Conservation (phyloP, 1,140 invertebrate genomes). For the Leptopilina boulardi region DNA sequence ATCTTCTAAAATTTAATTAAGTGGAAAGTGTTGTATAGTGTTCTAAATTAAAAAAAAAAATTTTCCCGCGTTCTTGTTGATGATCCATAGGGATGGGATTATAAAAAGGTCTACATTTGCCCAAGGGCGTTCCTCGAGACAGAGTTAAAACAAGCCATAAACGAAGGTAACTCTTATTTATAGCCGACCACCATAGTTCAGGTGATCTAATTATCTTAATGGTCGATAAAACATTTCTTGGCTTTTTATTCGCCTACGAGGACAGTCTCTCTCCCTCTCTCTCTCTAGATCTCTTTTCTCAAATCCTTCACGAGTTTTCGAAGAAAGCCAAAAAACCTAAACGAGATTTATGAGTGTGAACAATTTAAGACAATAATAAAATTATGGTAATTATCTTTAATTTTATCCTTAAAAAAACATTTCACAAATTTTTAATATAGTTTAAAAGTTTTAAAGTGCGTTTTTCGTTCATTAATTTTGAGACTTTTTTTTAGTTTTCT, state of each 20-base stretch:
- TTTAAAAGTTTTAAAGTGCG: not conserved
- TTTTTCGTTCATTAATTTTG: not conserved
- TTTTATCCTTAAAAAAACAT: not conserved
- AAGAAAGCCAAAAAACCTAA: not conserved
- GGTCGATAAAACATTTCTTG: conserved; percentile 48
- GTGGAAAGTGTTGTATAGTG: not conserved
- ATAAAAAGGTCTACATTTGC: not conserved
- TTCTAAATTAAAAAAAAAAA: not conserved
- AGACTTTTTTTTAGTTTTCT: too few relatives aligned
- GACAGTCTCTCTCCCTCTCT: conserved; percentile 5
- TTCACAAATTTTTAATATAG: not conserved
- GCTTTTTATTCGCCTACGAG: conserved; percentile 40
- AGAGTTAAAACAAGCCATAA: conserved; percentile 43
- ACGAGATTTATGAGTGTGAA: conserved; percentile 10
- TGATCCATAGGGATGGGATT: not conserved
- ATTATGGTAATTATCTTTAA: not conserved
- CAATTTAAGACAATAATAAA: conserved; percentile 15
- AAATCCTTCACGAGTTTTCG: conserved; percentile 20
- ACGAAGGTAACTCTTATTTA: conserved; percentile 51
- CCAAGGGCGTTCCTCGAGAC: conserved; percentile 17
- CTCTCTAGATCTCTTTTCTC: not conserved
- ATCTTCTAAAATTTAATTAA: too few relatives aligned
- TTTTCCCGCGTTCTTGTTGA: not conserved
- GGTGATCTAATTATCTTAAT: conserved; percentile 53
- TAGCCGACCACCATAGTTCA: conserved; percentile 39